phyloP scores from a whole-genome alignment of 2,888 invertebrate species.

The Eurois occulta region DNA sequence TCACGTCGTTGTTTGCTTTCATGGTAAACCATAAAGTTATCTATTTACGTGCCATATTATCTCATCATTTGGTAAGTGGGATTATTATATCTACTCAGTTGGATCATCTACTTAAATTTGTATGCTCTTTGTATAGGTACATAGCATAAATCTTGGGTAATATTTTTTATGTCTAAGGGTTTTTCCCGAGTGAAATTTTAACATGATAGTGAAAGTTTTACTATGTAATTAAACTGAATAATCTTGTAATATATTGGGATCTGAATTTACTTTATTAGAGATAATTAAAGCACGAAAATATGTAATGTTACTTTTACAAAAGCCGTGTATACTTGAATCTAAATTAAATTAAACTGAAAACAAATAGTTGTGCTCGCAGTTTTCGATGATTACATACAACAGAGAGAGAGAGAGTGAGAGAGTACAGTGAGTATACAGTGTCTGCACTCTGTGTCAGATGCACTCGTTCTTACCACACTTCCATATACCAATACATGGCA shows the following conservation, averaged over 20 bases:
- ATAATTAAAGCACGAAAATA: neutral
- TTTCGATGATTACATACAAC: too few species aligned
- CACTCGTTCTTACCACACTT: neutral
- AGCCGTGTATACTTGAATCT: neutral
- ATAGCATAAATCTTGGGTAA: neutral
- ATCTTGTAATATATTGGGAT: neutral
- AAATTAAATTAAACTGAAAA: neutral
- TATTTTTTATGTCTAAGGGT: constrained; percentile 10
- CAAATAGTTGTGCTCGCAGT: neutral
- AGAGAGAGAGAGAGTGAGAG: too few species aligned
- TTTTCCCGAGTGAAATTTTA: constrained; percentile 18
- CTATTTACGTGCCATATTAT: neutral
- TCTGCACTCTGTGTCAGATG: neutral
- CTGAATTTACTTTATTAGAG: neutral
- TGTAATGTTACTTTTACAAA: neutral
- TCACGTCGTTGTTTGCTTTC: neutral
- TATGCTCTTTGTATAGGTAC: neutral
- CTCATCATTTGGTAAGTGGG: neutral
- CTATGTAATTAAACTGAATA: neutral
- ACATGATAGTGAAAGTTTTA: neutral
- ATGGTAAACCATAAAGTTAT: neutral
- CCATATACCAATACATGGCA: neutral
- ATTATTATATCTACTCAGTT: neutral
- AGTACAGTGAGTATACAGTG: too few species aligned
- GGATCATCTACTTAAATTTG: neutral